Percentiles rank a stretch among this genome's conserved stretches.
phyloP scores from a whole-genome alignment of 23 tunicate species.

The Clavelina lepadiformis region DNA sequence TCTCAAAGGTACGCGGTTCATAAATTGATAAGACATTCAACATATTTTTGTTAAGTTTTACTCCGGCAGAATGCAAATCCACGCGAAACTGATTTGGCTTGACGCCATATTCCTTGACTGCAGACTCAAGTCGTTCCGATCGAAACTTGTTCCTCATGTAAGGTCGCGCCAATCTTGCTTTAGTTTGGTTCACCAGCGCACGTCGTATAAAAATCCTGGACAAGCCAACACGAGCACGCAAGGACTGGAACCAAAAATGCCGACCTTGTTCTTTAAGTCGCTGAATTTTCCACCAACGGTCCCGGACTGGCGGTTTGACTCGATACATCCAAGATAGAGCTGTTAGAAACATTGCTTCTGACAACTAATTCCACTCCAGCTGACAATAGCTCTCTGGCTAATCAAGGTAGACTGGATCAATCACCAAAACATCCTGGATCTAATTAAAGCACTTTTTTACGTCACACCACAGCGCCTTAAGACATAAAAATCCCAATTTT shows the following conservation, averaged over 20 bases:
- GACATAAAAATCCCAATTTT: no score
- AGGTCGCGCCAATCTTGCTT: conserved; percentile 15
- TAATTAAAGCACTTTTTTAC: no score
- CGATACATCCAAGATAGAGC: conserved; percentile 6
- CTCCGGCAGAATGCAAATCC: conserved; percentile 29
- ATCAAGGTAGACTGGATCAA: no score
- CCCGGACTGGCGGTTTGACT: conserved; percentile 5
- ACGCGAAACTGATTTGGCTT: not conserved
- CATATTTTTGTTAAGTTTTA: conserved; percentile 35
- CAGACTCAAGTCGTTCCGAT: conserved; percentile 50
- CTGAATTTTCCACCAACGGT: conserved; percentile 60
- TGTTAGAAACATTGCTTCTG: conserved; percentile 28
- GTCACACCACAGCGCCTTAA: no score
- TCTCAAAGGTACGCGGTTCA: conserved; percentile 84
- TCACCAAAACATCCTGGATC: no score
- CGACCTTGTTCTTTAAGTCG: conserved; percentile 62
- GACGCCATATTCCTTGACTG: conserved; percentile 50
- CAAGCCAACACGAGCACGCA: conserved; percentile 40
- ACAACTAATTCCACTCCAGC: no score
- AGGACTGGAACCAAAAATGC: conserved; percentile 36
- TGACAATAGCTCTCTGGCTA: no score
- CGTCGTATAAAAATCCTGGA: conserved; percentile 9
- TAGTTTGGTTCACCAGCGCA: conserved; percentile 28
- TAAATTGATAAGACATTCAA: conserved; percentile 56
- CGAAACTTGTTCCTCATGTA: conserved; percentile 33